Evolutionary conservation across 2,888 invertebrate species (phyloP).

Genomic region (Caenorhabditis wallacei): DNA sequence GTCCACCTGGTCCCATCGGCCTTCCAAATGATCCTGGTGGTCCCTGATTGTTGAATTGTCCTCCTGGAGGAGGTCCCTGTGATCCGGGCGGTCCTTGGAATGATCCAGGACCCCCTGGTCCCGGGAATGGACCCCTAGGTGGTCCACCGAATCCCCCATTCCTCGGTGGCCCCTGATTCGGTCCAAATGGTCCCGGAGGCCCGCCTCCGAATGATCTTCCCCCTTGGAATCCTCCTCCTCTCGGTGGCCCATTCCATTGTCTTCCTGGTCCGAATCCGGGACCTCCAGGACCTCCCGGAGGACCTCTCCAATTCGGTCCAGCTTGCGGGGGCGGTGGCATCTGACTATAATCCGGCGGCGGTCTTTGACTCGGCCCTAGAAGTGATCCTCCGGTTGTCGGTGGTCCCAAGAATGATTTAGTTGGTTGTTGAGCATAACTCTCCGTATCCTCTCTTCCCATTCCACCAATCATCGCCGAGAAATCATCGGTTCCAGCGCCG

Average conservation of each 20-base stretch:
- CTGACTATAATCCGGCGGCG: constrained; percentile 11
- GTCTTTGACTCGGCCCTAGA: constrained; percentile 54
- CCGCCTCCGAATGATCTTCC: not conserved
- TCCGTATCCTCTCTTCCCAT: constrained; percentile 60
- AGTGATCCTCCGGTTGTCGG: constrained; percentile 60
- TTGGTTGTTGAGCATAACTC: constrained; percentile 15
- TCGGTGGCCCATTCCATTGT: not conserved
- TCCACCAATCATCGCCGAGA: constrained; percentile 58
- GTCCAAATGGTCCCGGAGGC: too few species aligned
- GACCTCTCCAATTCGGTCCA: constrained; percentile 2
- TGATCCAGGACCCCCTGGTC: not conserved
- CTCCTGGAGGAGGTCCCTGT: too few species aligned
- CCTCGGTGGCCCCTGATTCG: not conserved
- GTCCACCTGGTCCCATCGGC: too few species aligned
- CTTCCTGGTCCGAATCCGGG: not conserved
- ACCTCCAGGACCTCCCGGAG: not conserved
- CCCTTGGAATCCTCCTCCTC: not conserved
- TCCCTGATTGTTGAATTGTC: too few species aligned
- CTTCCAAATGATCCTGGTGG: not conserved
- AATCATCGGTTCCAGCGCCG: constrained; percentile 65
- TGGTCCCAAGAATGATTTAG: constrained; percentile 54
- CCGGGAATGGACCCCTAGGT: not conserved
- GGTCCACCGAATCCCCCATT: not conserved
- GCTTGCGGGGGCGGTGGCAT: constrained; percentile 16
- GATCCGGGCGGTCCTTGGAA: not conserved